These are phyloP conservation scores for Brenthis ino DNA, from an alignment of 2,888 invertebrate species.

Conservation along the genomic window DNA sequence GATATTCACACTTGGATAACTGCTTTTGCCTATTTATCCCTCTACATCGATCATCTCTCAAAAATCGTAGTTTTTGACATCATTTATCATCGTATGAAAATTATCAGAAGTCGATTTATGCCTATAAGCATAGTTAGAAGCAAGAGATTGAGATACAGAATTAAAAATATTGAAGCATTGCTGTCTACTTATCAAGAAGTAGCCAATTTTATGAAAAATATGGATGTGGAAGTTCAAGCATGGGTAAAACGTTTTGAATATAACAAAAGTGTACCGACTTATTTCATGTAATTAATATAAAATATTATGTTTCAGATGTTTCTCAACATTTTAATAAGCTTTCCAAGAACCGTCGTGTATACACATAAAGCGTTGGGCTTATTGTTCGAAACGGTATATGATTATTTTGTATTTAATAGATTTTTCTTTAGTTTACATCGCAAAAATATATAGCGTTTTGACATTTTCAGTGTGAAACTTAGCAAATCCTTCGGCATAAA, in stretches of 20 bases:
- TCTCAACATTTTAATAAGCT: background rate
- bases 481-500: too few species aligned
- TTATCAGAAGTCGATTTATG: slow-evolving; percentile 10
- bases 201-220: slow-evolving; percentile 10
- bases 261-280: too few species aligned
- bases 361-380: background rate
- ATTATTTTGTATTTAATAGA: background rate
- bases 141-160: background rate
- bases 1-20: slow-evolving; percentile 1
- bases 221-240: slow-evolving; percentile 11
- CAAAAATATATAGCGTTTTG: too few species aligned
- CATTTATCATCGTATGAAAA: slow-evolving; percentile 14
- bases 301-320: slow-evolving; percentile 8
- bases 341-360: slow-evolving; percentile 7
- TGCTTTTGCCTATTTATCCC: background rate
- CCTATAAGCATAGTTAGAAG: slow-evolving; percentile 10
- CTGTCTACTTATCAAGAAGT: background rate
- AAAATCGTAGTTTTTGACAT: slow-evolving; percentile 18
- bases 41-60: slow-evolving; percentile 5
- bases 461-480: too few species aligned
- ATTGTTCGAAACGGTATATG: background rate
- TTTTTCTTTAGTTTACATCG: background rate
- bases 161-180: slow-evolving; percentile 12
- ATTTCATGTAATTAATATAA: too few species aligned
- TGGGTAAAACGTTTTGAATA: slow-evolving; percentile 5